Base-by-base conservation (phyloP, 37 sponge, comb jelly and placozoan species). In the Diacarnus erythraeanus region DNA sequence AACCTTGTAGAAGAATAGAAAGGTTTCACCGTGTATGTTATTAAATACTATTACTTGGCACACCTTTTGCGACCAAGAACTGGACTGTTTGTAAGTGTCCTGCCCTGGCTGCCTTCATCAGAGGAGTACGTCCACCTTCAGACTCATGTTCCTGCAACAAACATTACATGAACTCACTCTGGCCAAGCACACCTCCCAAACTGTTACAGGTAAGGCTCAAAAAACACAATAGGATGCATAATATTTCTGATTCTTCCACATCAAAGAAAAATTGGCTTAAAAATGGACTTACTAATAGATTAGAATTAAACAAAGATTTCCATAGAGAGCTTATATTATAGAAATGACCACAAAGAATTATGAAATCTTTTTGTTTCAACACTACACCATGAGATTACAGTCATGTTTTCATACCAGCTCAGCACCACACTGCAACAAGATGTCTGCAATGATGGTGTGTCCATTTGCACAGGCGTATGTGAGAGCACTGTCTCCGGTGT, bases 41-140 rank as follows among this genome's bases (percentile, higher is more conserved):
- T 23, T 9, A 64, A 18, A 20, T 23, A 64, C n/a, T 23, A 9
- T 64, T 18, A 20, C 9, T 20, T 9, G 15, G 29, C 70, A 0
- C 39, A 84, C 92, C 90, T 85, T 77, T 84, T 9, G 80, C 44
- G 36, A 93, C 74, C 6, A 93, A 75, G 75, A 89, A 93, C 83
- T 85, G 80, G 9, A 82, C 83, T 34, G 93, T 93, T 22, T 87
- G 83, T 25, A 93, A 59, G 74, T 93, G 93, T 5, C 93, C 93
- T 29, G 90, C 82, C 27, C 93, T 27, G 22, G 90, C 90, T 27
- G 93, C 93, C 82, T 93, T 93, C 93, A 93, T 93, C 68, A 93
- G 68, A 34, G 93, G 93, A 22, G 93, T 93, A 38, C 93, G 65
- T 20, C 93, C 93, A 30, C 90, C 93, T 61, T 93, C 93, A 63